phyloP scores from a whole-genome alignment of 2,888 invertebrate genomes.

The Xestia ashworthii region DNA sequence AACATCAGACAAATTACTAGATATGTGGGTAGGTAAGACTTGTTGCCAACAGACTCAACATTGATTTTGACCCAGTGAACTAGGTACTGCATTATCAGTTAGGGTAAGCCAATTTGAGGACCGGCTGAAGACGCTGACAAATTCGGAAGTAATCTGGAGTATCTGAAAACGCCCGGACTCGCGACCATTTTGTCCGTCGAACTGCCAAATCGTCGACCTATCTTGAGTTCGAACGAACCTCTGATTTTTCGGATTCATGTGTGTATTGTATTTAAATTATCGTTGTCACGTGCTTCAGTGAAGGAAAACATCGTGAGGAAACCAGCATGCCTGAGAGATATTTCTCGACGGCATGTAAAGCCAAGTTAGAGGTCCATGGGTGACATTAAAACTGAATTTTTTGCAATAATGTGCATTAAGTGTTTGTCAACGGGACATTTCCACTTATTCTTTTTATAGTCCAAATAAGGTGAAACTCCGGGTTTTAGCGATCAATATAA shows the following conservation, averaged over 20 bases:
- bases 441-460: neutral
- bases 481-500: constrained; percentile 2
- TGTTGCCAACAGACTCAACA: neutral
- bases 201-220: no score
- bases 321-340: no score
- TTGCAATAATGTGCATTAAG: neutral
- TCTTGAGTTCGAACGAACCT: no score
- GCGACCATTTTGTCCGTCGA: neutral
- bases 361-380: no score
- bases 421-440: neutral
- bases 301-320: no score
- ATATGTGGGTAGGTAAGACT: neutral
- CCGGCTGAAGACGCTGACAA: neutral
- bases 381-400: neutral
- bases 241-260: no score
- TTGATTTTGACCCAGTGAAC: neutral
- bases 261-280: no score
- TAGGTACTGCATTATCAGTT: neutral
- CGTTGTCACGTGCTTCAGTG: no score
- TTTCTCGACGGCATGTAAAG: no score
- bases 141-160: neutral
- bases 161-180: no score
- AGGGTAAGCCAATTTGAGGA: neutral
- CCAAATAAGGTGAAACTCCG: neutral
- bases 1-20: neutral